Base-by-base conservation (phyloP, 2,888 invertebrate genomes). In the Hecatera dysodea region DNA sequence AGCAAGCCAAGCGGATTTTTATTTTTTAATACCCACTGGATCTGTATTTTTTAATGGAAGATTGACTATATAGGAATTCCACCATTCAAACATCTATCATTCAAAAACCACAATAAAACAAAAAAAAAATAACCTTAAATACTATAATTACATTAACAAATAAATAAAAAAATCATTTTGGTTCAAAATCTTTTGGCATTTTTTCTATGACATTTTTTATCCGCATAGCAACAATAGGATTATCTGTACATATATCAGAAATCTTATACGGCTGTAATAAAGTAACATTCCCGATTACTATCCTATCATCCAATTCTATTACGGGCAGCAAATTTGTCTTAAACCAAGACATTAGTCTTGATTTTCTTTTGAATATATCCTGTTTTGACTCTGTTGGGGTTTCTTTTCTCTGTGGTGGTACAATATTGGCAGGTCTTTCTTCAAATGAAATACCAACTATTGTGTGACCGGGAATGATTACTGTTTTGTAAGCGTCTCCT, bases 401-500 rank as follows among this genome's bases (percentile, higher is more conserved):
- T 62, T 61, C 22, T 82, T 86, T 90, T 42, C 82, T 85, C 8
- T 66, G 63, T 5, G 90, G 91, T 36, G 86, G 88, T 69, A 78
- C 82, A 12, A 84, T 72, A 66, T 87, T 76, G 1, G 52, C 48
- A 12, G 72, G 66, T 56, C 82, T 67, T 61, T 83, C 72, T 64
- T 74, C 77, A 80, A 90, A 87, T 12, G 61, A 74, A 4, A 95
- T 70, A 66, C 91, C 84, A 33, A 89, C 62, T 68, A 95, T 85
- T 52, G 94, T 91, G 86, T 93, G 92, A 1, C 95, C 95, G 15
- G 93, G 95, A 78, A 95, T 88, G 11, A 95, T 71, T 0, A 84
- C 86, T 33, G 90, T 91, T 75, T 89, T 85, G 77, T 87, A 90
- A 29, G 62, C 80, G 48, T 90, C 88, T 66, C 85, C 90, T 67